Evolutionary conservation across 2,113 vertebrate genomes (phyloP), one percentile per base, ranked within the genome.

Genomic region (Acrocephalus kingi): DNA sequence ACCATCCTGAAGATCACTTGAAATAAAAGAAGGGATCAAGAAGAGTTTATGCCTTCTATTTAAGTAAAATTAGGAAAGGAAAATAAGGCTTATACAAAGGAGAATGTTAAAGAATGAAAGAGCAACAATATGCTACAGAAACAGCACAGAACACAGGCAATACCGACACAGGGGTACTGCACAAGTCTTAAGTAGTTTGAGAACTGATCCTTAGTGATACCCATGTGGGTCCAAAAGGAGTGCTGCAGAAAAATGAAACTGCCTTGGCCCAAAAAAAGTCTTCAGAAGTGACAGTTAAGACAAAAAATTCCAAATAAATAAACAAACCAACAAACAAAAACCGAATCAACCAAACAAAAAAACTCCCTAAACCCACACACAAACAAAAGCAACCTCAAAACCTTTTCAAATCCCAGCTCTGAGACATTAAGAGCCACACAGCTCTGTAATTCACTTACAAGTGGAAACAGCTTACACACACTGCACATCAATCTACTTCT

Each of bases 341-440:
- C 0, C 15, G 28, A 46, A 55, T 13, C 39, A 62, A 48, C 16
- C 11, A 33, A 71, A 27, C 0, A 0, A 54, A 28, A 52, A 48
- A 55, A 7, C 7, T n/a, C 11, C n/a, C 39, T 28, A 55, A 62
- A 48, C 30, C 16, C 30, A 41, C 10, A 71, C 5, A 66, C 23
- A 66, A 79, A 55, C n/a, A 49, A 87, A 72, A 87, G 24, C 4
- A 72, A 35, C 55, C 23, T 5, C 17, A 39, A 56, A 83, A 31
- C 11, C 13, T 22, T 87, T 69, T 37, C 55, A 84, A 45, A 81
- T 49, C 28, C 16, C 13, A 61, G 0, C 41, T 81, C 52, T 58
- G 13, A 72, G 33, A 76, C 28, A 27, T 1, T 18, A 41, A 68
- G 11, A 76, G 12, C 15, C 37, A 49, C 11, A 41, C 5, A 78